Conservation (phyloP, 2,113 vertebrate genomes). For the Melanerpes aurifrons region DNA sequence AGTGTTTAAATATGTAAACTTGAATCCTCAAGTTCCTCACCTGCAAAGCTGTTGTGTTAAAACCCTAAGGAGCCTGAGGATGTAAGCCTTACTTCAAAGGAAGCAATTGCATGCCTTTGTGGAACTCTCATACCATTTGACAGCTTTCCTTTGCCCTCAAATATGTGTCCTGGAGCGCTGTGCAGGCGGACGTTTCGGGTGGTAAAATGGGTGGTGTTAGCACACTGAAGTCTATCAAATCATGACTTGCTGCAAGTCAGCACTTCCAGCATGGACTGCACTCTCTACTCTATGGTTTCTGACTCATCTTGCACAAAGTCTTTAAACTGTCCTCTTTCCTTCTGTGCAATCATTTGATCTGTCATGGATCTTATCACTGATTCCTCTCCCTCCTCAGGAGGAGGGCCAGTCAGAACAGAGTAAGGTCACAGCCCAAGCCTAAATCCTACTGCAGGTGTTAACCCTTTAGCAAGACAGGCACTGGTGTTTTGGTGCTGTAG, state of each 20-base stretch:
- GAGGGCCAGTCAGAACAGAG: not conserved
- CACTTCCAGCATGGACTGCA: not conserved
- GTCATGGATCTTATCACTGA: not conserved
- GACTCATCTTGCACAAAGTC: not conserved
- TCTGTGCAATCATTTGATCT: not conserved
- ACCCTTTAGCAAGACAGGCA: not conserved
- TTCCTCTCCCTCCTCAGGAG: not conserved
- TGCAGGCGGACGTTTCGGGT: constrained; percentile 30
- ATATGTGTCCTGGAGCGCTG: constrained; percentile 27
- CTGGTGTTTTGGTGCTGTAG: not conserved
- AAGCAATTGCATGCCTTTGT: constrained; percentile 31
- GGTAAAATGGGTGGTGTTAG: constrained; percentile 27
- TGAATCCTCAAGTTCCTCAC: constrained; percentile 12
- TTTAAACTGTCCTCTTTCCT: not conserved
- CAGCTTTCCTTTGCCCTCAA: constrained; percentile 57
- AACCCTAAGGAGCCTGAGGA: constrained; percentile 30
- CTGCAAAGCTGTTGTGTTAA: constrained; percentile 18
- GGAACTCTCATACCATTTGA: constrained; percentile 32
- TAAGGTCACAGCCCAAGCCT: not conserved
- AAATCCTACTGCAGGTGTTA: not conserved
- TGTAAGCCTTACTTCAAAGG: constrained; percentile 36
- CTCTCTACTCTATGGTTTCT: not conserved
- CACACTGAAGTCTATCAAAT: constrained; percentile 15
- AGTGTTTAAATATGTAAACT: constrained; percentile 15
- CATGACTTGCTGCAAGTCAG: constrained; percentile 35